Evolutionary conservation across 2,113 vertebrate species (phyloP).

Genomic region (Petaurus breviceps): DNA sequence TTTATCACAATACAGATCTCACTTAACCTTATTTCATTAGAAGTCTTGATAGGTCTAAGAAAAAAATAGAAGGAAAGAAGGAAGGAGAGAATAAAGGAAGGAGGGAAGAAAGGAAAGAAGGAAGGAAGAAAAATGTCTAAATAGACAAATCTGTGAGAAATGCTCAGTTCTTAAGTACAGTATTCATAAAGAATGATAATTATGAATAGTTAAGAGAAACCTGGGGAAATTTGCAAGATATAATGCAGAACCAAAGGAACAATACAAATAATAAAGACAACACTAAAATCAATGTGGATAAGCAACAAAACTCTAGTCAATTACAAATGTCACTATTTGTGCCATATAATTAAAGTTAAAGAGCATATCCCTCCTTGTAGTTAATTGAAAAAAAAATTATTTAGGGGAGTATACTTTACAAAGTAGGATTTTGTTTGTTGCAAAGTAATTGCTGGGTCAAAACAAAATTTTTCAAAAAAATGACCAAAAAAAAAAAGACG

Average conservation of each 20-base stretch:
- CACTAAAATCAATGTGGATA: neutral
- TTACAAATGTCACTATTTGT: neutral
- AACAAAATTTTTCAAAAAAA: neutral
- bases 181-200: neutral
- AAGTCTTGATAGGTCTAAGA: neutral
- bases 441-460: neutral
- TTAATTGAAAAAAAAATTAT: neutral
- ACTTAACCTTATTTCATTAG: neutral
- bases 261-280: neutral
- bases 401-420: neutral
- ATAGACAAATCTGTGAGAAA: neutral
- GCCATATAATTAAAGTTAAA: neutral
- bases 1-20: neutral
- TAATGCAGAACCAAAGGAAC: neutral
- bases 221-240: neutral
- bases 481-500: neutral
- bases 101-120: neutral
- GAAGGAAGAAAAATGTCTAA: constrained; percentile 5
- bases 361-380: neutral
- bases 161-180: neutral
- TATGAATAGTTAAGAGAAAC: neutral
- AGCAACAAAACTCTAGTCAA: neutral
- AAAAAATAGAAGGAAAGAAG: too few species aligned
- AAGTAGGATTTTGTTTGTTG: neutral
- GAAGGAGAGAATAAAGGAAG: neutral